Evolutionary conservation across 2,797 vertebrate genomes (phyloP), one percentile per base, ranked within the genome.

Genomic region (Sebastes minor): DNA sequence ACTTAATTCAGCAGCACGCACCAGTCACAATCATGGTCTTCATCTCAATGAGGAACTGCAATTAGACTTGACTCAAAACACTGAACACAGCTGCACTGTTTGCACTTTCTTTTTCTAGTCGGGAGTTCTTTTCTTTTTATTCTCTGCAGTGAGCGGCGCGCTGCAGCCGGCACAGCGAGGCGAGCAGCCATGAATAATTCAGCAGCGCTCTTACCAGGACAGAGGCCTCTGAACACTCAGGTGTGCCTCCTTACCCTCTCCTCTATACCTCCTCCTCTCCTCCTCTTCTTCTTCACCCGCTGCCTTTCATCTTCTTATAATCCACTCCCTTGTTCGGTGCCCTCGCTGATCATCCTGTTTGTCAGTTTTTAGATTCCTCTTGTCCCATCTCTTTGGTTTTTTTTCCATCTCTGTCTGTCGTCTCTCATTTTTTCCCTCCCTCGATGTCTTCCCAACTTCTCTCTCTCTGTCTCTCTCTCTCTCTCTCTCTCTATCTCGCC

Each of bases 141-240:
- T 78, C 82, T 84, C 73, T 69, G 77, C 82, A 75, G 79, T 20
- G 70, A 82, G 74, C 72, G 6, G 52, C 2, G 63, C 32, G 56
- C 8, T 72, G 81, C 74, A 84, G 83, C 70, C 62, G 12, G 53
- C 68, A 63, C 84, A 16, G 83, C 13, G 35, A 60, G 61, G 28
- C 11, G 69, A 83, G 78, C 71, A 2, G 13, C n/a, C 66, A 88
- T 91, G 86, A 90, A 92, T 92, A 84, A 91, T 91, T 89, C 87
- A 90, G 65, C 28, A 22, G 1, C 7, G 11, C 60, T 89, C 81
- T 76, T 75, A 77, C 73, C 68, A 57, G 78, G 84, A 85, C 57
- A 5, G 74, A 83, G 74, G 71, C 76, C 76, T 84, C 55, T 60
- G 80, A 78, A 81, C 77, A 49, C 64, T 81, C 76, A 87, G 80